phyloP scores from a whole-genome alignment of 2,888 invertebrate species.

The Acrobasis repandana region DNA sequence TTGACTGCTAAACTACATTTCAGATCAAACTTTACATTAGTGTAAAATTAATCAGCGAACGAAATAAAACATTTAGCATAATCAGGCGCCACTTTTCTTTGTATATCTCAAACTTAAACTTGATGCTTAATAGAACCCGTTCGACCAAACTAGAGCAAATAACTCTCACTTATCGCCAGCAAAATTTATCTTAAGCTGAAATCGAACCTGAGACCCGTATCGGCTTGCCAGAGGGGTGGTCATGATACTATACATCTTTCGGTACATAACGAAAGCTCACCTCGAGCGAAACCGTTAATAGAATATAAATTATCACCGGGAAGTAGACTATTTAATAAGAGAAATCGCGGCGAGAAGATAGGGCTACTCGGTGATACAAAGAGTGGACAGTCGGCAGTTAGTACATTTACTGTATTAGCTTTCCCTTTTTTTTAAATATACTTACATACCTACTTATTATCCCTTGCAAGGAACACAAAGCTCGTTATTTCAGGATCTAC shows the following conservation, averaged over 20 bases:
- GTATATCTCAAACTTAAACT: neutral
- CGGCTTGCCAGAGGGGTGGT: slow-evolving; percentile 21
- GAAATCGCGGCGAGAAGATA: slow-evolving; percentile 30
- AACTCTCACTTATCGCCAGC: slow-evolving; percentile 4
- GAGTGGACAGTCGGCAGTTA: slow-evolving; percentile 5
- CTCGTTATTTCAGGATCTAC: too few relatives aligned
- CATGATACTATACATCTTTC: slow-evolving; percentile 22
- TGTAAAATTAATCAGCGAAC: too few relatives aligned
- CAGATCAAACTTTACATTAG: too few relatives aligned
- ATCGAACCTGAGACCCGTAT: slow-evolving; percentile 18
- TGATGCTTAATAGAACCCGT: neutral
- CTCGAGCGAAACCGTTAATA: slow-evolving; percentile 38
- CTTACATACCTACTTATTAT: too few relatives aligned
- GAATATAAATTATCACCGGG: slow-evolving; percentile 50
- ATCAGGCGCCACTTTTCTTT: too few relatives aligned
- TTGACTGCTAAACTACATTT: too few relatives aligned
- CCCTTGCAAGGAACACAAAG: too few relatives aligned
- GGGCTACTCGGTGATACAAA: slow-evolving; percentile 1
- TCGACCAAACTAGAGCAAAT: slow-evolving; percentile 1
- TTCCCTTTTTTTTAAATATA: too few relatives aligned
- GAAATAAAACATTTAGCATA: too few relatives aligned
- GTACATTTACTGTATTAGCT: neutral
- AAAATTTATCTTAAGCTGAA: slow-evolving; percentile 11
- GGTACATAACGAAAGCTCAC: slow-evolving; percentile 36
- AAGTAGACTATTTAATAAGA: slow-evolving; percentile 47